Evolutionary conservation across 2,888 invertebrate genomes (phyloP).

Genomic region (Hydriomena furcata): DNA sequence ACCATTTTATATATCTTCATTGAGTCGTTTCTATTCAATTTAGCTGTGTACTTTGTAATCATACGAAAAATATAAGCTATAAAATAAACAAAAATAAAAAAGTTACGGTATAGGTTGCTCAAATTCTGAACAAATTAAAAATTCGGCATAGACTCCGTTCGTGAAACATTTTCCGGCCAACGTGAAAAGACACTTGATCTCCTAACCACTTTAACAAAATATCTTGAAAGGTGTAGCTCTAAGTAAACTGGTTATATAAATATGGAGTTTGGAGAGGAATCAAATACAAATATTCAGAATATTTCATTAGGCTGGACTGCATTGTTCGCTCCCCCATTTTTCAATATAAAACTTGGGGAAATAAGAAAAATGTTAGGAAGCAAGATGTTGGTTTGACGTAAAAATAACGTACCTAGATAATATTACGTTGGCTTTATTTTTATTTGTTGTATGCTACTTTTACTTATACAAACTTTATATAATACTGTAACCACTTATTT

Average conservation of each 20-base stretch:
- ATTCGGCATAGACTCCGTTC: slow-evolving; percentile 27
- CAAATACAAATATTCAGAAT: slow-evolving; percentile 76
- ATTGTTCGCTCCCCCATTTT: slow-evolving; percentile 60
- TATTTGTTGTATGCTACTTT: too few species aligned
- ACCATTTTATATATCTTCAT: not conserved
- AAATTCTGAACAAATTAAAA: slow-evolving; percentile 39
- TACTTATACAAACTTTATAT: too few species aligned
- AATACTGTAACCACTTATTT: too few species aligned
- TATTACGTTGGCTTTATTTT: too few species aligned
- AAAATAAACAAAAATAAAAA: slow-evolving; percentile 34
- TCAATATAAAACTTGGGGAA: slow-evolving; percentile 51
- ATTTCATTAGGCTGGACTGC: slow-evolving; percentile 67
- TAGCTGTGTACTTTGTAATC: slow-evolving; percentile 4
- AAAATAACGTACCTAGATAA: too few species aligned
- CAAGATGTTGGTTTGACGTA: slow-evolving; percentile 16
- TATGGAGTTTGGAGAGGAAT: slow-evolving; percentile 55
- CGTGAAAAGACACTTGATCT: slow-evolving; percentile 33
- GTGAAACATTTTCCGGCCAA: slow-evolving; percentile 37
- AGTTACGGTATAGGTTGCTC: slow-evolving; percentile 36
- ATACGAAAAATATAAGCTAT: slow-evolving; percentile 24
- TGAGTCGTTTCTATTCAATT: not conserved
- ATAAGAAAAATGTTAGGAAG: slow-evolving; percentile 18
- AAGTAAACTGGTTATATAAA: slow-evolving; percentile 43
- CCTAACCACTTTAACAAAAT: slow-evolving; percentile 3
- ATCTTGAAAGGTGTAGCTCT: slow-evolving; percentile 35